Evolutionary conservation across 2,113 vertebrate genomes (phyloP).

Genomic region (Percopsis transmontana): DNA sequence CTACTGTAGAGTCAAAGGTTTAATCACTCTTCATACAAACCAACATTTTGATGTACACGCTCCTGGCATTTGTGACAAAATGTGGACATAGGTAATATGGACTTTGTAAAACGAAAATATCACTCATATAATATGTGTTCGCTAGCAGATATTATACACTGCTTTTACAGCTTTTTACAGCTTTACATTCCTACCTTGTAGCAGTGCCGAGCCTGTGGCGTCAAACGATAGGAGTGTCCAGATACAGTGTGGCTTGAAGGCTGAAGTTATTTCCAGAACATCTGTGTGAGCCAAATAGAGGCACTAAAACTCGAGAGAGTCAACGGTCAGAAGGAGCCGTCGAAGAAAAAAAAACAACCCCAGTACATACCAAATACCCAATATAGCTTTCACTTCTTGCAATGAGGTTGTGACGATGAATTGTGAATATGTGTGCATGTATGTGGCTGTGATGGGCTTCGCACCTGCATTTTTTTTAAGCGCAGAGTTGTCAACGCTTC

Average conservation of each 20-base stretch:
- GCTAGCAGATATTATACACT: too few species aligned
- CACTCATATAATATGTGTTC: too few species aligned
- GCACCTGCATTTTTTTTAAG: slow-evolving; percentile 55
- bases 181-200: too few species aligned
- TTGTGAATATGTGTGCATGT: slow-evolving; percentile 23
- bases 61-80: too few species aligned
- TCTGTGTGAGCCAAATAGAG: slow-evolving; percentile 49
- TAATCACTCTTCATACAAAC: too few species aligned
- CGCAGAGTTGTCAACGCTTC: slow-evolving; percentile 47
- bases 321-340: slow-evolving; percentile 21
- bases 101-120: too few species aligned
- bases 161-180: too few species aligned
- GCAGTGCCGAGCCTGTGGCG: too few species aligned
- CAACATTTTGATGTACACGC: too few species aligned
- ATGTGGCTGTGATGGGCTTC: slow-evolving; percentile 31
- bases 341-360: slow-evolving; percentile 3
- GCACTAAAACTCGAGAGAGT: slow-evolving; percentile 26
- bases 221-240: not conserved
- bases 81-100: too few species aligned
- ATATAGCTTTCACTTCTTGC: slow-evolving; percentile 57
- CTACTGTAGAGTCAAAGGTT: too few species aligned
- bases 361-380: too few species aligned
- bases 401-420: slow-evolving; percentile 9
- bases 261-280: slow-evolving; percentile 43
- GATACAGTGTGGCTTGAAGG: slow-evolving; percentile 16